phyloP scores from a whole-genome alignment of 2,113 vertebrate genomes.

The Isurus oxyrinchus region DNA sequence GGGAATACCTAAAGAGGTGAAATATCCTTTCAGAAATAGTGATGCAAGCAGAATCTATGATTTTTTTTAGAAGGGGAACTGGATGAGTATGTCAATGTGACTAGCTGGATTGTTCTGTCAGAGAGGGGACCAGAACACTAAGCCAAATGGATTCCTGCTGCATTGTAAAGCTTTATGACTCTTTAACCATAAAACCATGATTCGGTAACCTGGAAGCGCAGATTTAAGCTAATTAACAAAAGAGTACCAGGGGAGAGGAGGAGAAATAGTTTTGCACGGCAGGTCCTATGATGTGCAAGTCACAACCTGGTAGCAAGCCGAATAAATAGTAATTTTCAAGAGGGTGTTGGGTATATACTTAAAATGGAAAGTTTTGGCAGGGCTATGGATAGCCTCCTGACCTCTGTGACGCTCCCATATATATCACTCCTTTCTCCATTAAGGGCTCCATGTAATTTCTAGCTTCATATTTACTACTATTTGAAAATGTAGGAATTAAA shows the following conservation, averaged over 20 bases:
- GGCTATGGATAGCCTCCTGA: not conserved
- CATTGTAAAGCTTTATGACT: not conserved
- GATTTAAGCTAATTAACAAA: not conserved
- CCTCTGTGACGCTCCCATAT: not conserved
- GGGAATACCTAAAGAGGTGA: not conserved
- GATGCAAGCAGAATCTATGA: not conserved
- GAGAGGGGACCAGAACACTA: not conserved
- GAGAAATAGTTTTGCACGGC: not conserved
- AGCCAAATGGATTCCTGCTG: not conserved
- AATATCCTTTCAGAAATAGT: not conserved
- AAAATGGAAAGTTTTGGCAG: not conserved
- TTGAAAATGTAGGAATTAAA: not conserved
- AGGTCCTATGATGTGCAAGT: not conserved
- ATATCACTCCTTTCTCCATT: not conserved
- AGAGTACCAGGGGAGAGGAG: not conserved
- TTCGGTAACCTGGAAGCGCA: not conserved
- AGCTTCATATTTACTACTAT: not conserved
- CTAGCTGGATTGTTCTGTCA: not conserved
- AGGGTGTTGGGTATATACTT: not conserved
- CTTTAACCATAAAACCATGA: not conserved
- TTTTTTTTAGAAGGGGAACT: not conserved
- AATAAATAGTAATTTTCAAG: not conserved
- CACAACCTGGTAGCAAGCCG: not conserved
- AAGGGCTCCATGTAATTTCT: not conserved
- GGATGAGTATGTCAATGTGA: not conserved